Conservation (phyloP, 2,113 vertebrate species). For the Amblyopsis rosae region DNA sequence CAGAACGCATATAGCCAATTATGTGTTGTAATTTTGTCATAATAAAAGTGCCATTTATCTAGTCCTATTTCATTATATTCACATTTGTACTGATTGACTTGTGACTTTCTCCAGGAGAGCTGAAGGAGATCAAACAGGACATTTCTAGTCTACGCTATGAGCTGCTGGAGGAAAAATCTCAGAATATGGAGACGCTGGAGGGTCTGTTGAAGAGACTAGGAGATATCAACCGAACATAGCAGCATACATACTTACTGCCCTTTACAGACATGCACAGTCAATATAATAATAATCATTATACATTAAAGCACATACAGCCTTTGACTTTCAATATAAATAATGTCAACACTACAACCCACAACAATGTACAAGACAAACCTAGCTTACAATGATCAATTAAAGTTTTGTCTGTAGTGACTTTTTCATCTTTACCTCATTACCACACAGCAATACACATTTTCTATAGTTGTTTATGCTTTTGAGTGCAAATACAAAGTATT, state of each 20-base stretch:
- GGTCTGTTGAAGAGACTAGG: constrained; percentile 89
- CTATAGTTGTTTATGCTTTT: too few relatives aligned
- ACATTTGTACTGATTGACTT: not conserved
- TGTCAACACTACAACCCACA: too few relatives aligned
- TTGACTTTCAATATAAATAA: not conserved
- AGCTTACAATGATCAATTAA: not conserved
- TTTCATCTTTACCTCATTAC: too few relatives aligned
- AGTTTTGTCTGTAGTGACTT: too few relatives aligned
- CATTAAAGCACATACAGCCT: not conserved
- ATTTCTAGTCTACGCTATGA: constrained; percentile 98
- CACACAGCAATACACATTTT: too few relatives aligned
- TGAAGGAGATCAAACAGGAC: constrained; percentile 99
- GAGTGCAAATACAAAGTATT: too few relatives aligned
- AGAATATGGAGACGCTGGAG: constrained; percentile 90
- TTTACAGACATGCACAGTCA: not conserved
- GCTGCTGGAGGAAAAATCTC: constrained; percentile 95
- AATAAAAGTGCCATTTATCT: too few relatives aligned
- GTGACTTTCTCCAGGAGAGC: constrained; percentile 81
- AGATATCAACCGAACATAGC: constrained; percentile 74
- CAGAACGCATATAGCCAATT: too few relatives aligned
- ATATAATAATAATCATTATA: not conserved
- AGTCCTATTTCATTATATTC: too few relatives aligned
- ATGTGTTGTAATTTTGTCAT: too few relatives aligned
- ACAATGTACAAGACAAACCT: too few relatives aligned
- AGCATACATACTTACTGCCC: not conserved